Percentiles rank a stretch among this genome's conserved stretches.
Evolutionary conservation across 2,113 vertebrate species (phyloP).

Genomic region (Hippotragus niger): DNA sequence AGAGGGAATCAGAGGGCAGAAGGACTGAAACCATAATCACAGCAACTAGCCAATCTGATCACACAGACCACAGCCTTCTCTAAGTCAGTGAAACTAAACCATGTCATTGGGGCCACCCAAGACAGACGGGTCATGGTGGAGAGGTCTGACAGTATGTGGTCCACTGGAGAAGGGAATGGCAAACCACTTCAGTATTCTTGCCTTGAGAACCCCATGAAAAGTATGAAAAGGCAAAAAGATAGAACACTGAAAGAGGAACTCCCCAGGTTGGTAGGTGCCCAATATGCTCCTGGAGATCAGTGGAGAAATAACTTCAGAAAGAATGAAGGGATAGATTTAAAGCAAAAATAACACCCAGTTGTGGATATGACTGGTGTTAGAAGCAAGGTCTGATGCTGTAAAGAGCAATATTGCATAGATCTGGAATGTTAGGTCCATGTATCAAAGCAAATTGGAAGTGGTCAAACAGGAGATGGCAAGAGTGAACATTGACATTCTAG

Average conservation of each 20-base stretch:
- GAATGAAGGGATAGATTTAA: not conserved
- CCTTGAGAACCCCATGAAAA: not conserved
- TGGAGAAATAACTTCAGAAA: not conserved
- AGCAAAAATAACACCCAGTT: not conserved
- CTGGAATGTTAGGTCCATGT: not conserved
- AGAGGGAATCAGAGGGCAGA: not conserved
- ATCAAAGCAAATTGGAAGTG: not conserved
- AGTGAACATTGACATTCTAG: not conserved
- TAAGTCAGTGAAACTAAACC: not conserved
- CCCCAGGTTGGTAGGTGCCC: not conserved
- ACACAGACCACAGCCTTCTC: not conserved
- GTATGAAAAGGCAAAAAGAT: not conserved
- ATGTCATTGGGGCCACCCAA: not conserved
- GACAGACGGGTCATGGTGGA: accelerated
- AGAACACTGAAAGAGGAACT: not conserved
- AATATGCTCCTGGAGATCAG: not conserved
- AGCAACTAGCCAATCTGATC: not conserved
- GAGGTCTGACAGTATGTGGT: not conserved
- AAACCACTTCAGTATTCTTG: not conserved
- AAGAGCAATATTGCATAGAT: not conserved
- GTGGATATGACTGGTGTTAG: not conserved
- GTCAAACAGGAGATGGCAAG: not conserved
- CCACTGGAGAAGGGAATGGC: not conserved
- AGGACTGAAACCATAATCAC: not conserved
- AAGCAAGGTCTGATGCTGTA: not conserved